These are phyloP conservation scores for Bos javanicus DNA, from an alignment of 2,113 vertebrate species.

Conservation along the genomic window DNA sequence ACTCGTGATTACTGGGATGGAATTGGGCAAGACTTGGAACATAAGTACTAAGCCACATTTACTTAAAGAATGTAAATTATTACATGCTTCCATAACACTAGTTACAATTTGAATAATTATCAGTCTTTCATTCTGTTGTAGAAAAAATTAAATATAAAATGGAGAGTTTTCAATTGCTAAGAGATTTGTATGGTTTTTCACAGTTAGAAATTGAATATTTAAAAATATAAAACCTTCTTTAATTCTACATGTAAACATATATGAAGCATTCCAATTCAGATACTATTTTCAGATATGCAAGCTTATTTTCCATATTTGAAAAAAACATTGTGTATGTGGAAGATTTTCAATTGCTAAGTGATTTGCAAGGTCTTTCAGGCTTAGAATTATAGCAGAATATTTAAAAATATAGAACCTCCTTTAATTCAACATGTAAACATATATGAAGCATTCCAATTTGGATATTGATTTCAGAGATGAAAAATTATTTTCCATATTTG, in stretches of 20 bases:
- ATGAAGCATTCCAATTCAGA: constrained; percentile 4
- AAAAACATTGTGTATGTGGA: not conserved
- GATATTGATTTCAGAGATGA: not conserved
- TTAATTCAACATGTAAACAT: not conserved
- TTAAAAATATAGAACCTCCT: not conserved
- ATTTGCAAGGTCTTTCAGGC: not conserved
- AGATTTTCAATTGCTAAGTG: not conserved
- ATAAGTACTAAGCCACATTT: not conserved
- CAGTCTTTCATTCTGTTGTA: not conserved
- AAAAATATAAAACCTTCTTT: not conserved
- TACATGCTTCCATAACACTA: rapidly evolving
- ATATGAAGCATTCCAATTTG: not conserved
- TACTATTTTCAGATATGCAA: not conserved
- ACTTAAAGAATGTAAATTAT: not conserved
- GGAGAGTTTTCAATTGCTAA: not conserved
- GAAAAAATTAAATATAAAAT: not conserved
- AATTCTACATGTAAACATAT: not conserved
- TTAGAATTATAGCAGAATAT: not conserved
- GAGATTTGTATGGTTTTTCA: not conserved
- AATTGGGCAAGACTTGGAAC: not conserved
- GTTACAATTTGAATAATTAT: not conserved
- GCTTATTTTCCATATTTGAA: constrained; percentile 26
- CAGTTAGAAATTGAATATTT: not conserved
- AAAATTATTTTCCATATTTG: constrained; percentile 33
- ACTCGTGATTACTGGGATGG: not conserved